phyloP scores from a whole-genome alignment of 2,113 vertebrate species.

The Clarias batrachus region DNA sequence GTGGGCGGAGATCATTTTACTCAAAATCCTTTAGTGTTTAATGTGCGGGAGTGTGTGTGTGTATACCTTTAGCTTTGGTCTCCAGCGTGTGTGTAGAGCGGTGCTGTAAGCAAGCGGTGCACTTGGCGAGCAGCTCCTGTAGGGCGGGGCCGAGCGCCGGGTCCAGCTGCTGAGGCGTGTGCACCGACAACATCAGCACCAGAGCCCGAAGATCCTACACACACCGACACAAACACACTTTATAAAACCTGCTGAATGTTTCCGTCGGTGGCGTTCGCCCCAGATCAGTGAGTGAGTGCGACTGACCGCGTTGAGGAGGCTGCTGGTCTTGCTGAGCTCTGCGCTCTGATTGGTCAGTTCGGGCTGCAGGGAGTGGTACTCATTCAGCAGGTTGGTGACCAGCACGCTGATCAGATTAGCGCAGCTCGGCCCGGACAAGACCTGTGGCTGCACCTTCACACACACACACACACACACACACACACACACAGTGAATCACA shows the following conservation, averaged over 20 bases:
- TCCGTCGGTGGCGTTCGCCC: not conserved
- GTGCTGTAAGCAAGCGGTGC: conserved; percentile 87
- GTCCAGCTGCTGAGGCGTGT: conserved; percentile 87
- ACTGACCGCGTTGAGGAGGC: conserved; percentile 92
- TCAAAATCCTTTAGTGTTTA: no score
- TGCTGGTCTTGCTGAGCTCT: conserved; percentile 93
- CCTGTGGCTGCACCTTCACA: conserved; percentile 86
- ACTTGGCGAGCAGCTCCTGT: conserved; percentile 90
- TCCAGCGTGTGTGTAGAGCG: conserved; percentile 88
- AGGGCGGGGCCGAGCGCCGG: conserved; percentile 88
- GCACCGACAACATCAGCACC: conserved; percentile 89
- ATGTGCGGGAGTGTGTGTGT: conserved; percentile 14
- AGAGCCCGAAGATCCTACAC: conserved; percentile 89
- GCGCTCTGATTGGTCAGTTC: conserved; percentile 84
- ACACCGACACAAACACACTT: conserved; percentile 23
- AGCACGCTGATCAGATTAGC: conserved; percentile 88
- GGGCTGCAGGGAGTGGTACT: conserved; percentile 89
- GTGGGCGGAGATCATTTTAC: no score
- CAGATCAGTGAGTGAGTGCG: not conserved
- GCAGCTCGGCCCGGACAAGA: conserved; percentile 93
- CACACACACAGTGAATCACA: not conserved
- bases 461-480: not conserved
- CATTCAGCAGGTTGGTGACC: conserved; percentile 92
- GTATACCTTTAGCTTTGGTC: conserved; percentile 89
- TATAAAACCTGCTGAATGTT: not conserved